A percentile compares a stretch with the other conserved stretches of the same genome.
Conservation (phyloP, 1,140 invertebrate genomes). For the Campodea augens region DNA sequence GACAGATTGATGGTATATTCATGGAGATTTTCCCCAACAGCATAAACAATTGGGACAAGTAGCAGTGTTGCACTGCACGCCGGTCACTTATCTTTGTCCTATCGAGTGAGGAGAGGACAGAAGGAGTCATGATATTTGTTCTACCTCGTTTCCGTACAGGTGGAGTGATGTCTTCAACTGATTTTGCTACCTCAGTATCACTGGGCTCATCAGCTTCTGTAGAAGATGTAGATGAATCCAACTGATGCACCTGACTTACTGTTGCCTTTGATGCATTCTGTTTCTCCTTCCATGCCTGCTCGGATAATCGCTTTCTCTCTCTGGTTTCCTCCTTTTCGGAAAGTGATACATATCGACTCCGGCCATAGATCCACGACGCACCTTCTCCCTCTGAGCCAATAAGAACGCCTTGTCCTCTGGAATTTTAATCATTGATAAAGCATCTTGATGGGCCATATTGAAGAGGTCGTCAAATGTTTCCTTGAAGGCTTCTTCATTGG, state of each 20-base stretch:
- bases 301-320: neutral
- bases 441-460: constrained; percentile 15
- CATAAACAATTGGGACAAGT: neutral
- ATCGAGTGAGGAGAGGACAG: constrained; percentile 4
- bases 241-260: neutral
- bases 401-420: constrained; percentile 13
- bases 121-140: neutral
- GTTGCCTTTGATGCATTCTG: neutral
- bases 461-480: constrained; percentile 15
- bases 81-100: constrained; percentile 6
- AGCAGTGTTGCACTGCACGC: neutral
- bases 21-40: neutral
- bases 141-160: neutral
- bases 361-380: constrained; percentile 5
- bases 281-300: neutral
- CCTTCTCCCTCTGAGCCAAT: constrained; percentile 11
- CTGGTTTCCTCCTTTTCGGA: neutral
- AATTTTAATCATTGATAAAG: constrained; percentile 11
- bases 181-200: neutral
- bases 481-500: too few relatives aligned
- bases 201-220: neutral
- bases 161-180: too few relatives aligned
- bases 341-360: constrained; percentile 7
- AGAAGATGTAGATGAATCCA: neutral
- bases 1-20: neutral